Percentiles rank a stretch among this genome's conserved stretches.
Conservation (phyloP, 2,797 vertebrate species). For the Simalia tracyae region DNA sequence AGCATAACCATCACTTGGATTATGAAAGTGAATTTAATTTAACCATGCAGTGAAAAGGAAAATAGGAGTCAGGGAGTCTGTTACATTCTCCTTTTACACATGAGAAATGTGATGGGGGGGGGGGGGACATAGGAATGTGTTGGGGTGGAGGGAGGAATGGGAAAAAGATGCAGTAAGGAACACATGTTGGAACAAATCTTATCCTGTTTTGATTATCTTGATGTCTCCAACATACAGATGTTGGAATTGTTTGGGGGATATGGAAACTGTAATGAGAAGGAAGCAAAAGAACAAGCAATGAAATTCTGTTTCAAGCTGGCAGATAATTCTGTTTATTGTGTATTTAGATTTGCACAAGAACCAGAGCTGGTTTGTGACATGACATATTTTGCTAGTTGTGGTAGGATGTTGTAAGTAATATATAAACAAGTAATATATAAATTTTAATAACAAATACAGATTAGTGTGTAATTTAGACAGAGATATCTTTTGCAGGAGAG, state of each 20-base stretch:
- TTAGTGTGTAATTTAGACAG: neutral
- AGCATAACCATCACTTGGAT: neutral
- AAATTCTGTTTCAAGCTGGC: neutral
- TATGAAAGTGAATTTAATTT: neutral
- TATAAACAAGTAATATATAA: neutral
- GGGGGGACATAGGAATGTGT: too few species aligned
- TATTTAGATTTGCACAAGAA: neutral
- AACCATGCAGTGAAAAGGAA: neutral
- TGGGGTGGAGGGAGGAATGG: too few species aligned
- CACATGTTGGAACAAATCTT: neutral
- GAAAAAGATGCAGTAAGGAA: neutral
- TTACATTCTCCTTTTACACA: neutral
- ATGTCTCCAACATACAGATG: neutral
- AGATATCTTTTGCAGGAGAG: neutral
- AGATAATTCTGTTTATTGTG: neutral
- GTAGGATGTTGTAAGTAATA: neutral
- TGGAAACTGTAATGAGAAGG: neutral
- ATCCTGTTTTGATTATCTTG: neutral
- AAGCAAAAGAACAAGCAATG: neutral
- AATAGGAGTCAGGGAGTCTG: neutral
- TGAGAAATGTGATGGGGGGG: too few species aligned
- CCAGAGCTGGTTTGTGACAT: neutral
- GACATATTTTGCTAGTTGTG: neutral
- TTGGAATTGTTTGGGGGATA: neutral
- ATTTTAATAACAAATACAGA: neutral